Percentiles rank a stretch among this genome's conserved stretches.
Conservation (phyloP, 2,888 invertebrate species). For the Cephus nigrinus region DNA sequence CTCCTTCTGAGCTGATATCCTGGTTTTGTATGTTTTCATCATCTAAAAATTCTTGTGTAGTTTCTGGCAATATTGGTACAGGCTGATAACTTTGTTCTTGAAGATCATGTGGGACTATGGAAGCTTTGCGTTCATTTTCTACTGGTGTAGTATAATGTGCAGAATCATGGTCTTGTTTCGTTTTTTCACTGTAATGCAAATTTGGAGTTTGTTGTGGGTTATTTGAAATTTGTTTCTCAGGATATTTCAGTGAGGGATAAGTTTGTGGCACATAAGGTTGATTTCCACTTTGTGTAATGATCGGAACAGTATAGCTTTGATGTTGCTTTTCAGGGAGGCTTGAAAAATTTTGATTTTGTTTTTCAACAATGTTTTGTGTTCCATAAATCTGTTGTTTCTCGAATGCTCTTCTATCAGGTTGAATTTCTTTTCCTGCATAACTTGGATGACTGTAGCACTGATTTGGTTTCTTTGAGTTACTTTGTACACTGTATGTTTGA, state of each 20-base stretch:
- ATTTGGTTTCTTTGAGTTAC: background rate
- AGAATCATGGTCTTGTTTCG: background rate
- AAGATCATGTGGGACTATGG: background rate
- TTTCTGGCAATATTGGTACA: background rate
- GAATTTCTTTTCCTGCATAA: background rate
- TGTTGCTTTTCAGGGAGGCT: background rate
- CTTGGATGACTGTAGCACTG: background rate
- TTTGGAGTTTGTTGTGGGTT: background rate
- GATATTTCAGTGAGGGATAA: background rate
- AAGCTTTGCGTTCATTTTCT: background rate
- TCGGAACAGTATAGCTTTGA: no score
- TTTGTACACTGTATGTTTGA: background rate
- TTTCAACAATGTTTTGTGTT: conserved; percentile 1
- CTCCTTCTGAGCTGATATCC: conserved; percentile 57
- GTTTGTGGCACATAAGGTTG: background rate
- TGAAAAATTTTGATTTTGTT: background rate
- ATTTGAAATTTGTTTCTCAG: background rate
- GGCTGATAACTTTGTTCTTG: background rate
- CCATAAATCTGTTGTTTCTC: conserved; percentile 15
- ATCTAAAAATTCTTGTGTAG: conserved; percentile 25
- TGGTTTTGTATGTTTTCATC: conserved; percentile 58
- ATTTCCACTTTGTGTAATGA: background rate
- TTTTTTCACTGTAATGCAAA: background rate
- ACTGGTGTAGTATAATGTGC: background rate
- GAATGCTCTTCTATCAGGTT: background rate